A percentile compares a stretch with the other conserved stretches of the same genome.
phyloP scores from a whole-genome alignment of 2,888 invertebrate species.

The Ypsolopha scabrella region DNA sequence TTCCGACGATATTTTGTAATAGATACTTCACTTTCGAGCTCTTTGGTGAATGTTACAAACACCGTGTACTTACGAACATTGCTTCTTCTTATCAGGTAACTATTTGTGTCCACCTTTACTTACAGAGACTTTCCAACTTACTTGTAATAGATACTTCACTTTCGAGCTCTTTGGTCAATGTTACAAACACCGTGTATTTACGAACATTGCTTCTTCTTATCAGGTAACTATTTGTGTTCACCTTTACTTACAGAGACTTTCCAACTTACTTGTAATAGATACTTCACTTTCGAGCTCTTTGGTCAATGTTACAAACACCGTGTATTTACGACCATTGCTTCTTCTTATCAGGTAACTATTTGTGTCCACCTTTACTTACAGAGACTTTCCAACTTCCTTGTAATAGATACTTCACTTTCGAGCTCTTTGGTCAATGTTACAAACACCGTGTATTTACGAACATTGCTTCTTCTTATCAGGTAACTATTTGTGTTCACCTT shows the following conservation, averaged over 20 bases:
- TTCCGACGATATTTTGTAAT: conserved; percentile 39
- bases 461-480: conserved; percentile 32
- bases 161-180: conserved; percentile 24
- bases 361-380: background rate
- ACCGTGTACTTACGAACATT: conserved; percentile 35
- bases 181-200: conserved; percentile 34
- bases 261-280: conserved; percentile 20
- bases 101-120: background rate
- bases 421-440: conserved; percentile 25
- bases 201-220: conserved; percentile 28
- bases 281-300: conserved; percentile 21
- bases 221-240: conserved; percentile 27
- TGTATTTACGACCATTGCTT: conserved; percentile 33
- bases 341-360: conserved; percentile 37
- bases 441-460: conserved; percentile 32
- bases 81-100: conserved; percentile 37
- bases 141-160: conserved; percentile 26
- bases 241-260: background rate
- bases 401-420: conserved; percentile 27
- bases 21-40: conserved; percentile 25
- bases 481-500: conserved; percentile 19
- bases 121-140: background rate
- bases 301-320: conserved; percentile 27
- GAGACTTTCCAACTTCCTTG: conserved; percentile 9
- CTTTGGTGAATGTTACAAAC: conserved; percentile 24